These are phyloP conservation scores for Candoia aspera DNA, from an alignment of 2,113 vertebrate species.

Conservation along the genomic window DNA sequence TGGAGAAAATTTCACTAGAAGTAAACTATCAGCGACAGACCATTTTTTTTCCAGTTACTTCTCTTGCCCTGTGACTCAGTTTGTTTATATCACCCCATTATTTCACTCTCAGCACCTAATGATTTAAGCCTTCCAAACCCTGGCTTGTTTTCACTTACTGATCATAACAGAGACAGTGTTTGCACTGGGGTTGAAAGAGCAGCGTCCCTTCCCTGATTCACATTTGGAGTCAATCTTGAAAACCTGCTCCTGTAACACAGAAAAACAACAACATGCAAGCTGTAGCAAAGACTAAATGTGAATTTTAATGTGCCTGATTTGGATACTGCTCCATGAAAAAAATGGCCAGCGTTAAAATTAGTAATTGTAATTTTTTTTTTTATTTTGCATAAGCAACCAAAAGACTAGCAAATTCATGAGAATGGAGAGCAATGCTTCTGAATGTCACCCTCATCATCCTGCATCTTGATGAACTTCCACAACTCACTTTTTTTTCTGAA, in stretches of 20 bases:
- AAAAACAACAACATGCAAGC: conserved; percentile 30
- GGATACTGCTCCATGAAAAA: background rate
- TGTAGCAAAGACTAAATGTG: background rate
- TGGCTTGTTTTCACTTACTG: conserved; percentile 82
- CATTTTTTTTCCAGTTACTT: background rate
- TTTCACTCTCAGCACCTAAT: fast-evolving
- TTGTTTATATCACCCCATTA: background rate
- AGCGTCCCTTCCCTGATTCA: conserved; percentile 95
- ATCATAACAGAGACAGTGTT: conserved; percentile 98
- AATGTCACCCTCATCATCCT: no score
- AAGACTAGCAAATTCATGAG: background rate
- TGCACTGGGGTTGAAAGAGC: conserved; percentile 95
- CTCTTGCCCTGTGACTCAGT: background rate
- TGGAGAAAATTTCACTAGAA: background rate
- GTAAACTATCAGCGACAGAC: background rate
- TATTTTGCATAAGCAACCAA: background rate
- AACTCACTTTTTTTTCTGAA: background rate
- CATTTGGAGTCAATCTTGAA: conserved; percentile 91
- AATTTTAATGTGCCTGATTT: background rate
- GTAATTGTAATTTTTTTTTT: background rate
- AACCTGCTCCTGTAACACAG: conserved; percentile 84
- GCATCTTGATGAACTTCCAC: background rate
- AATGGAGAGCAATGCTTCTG: background rate
- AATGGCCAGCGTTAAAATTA: background rate
- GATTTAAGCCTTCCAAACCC: conserved; percentile 9